These are phyloP conservation scores for Ectropis grisescens DNA, from an alignment of 1,140 invertebrate species.

Conservation along the genomic window DNA sequence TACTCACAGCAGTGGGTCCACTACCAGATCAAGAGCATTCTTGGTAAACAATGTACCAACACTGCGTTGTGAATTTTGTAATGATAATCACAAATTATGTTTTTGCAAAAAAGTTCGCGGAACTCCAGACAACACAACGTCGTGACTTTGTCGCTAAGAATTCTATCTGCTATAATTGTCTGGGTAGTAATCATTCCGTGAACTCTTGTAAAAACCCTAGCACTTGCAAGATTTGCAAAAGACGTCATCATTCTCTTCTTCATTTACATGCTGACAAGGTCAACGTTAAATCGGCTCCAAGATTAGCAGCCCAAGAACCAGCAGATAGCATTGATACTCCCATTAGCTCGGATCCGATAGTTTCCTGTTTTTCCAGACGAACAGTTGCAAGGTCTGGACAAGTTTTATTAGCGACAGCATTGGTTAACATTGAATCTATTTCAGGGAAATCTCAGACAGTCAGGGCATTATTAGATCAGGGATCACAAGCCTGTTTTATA, in stretches of 20 bases:
- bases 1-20: neutral
- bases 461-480: neutral
- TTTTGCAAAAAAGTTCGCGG: constrained; percentile 3
- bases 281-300: neutral
- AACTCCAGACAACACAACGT: neutral
- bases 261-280: neutral
- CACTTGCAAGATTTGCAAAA: constrained; percentile 1
- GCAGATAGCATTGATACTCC: neutral
- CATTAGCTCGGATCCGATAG: neutral
- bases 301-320: neutral
- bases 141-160: constrained; percentile 2
- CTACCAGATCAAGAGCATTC: neutral
- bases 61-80: neutral
- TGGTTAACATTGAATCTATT: neutral
- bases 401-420: constrained; percentile 1
- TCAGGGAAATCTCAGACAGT: neutral
- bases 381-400: neutral
- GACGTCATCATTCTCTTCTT: neutral
- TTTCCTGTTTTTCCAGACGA: neutral
- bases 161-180: constrained; percentile 5
- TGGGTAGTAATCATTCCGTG: constrained; percentile 1
- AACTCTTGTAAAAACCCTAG: neutral
- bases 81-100: neutral
- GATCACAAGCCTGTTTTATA: too few relatives aligned
- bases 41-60: neutral